Conservation (phyloP, 2,113 vertebrate genomes). For the Vidua macroura region DNA sequence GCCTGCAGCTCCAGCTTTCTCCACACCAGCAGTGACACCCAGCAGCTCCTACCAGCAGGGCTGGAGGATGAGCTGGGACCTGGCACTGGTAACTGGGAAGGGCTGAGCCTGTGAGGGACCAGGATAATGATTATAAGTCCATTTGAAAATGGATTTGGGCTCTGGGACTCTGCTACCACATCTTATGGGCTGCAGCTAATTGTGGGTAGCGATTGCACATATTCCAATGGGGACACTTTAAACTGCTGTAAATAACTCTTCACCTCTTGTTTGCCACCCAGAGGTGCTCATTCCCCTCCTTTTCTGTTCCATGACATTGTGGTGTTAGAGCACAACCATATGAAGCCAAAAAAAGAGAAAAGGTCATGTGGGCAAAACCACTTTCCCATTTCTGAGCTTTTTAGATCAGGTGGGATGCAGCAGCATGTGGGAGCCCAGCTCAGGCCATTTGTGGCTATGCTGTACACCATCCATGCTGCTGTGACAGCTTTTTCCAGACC, state of each 20-base stretch:
- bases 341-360: neutral
- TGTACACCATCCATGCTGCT: neutral
- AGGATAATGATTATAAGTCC: neutral
- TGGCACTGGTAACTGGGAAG: neutral
- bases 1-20: neutral
- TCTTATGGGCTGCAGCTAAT: neutral
- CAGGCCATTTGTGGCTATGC: neutral
- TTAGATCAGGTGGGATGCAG: neutral
- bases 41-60: neutral
- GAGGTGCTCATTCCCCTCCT: neutral
- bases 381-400: neutral
- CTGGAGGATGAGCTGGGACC: neutral
- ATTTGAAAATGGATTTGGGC: neutral
- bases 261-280: neutral
- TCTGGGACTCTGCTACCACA: neutral
- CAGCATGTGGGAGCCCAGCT: neutral
- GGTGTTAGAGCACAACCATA: neutral
- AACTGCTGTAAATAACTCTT: neutral
- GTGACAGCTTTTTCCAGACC: neutral
- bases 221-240: neutral
- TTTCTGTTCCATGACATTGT: accelerated
- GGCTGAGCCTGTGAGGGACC: neutral
- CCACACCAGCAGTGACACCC: neutral
- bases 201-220: neutral
- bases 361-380: neutral